Base-by-base conservation (phyloP, 2,888 invertebrate species). In the Sinopyrophorus schimmeli region DNA sequence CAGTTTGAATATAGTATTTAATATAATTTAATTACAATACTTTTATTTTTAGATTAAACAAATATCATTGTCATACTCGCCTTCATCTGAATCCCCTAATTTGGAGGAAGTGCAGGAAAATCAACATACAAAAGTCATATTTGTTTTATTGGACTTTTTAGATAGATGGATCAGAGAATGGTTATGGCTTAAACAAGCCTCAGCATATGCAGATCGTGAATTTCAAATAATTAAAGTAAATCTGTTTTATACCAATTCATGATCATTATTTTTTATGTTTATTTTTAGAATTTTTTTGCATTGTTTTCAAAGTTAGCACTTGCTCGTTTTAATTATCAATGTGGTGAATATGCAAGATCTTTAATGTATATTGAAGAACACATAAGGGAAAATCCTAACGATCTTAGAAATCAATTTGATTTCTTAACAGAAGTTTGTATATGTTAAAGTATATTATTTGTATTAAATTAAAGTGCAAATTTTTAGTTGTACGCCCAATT, bases 401-500 rank as follows among this genome's bases (percentile, higher is more conserved):
- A 76, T 7, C 68, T 83, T 54, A 78, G 82, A 52, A 78, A 81
- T 5, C 81, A 84, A 55, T 69, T 87, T 31, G 78, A 83, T 0
- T 80, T 84, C 55, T 67, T 86, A 18, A 82, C 84, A 0, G 87
- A 72, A 60, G 70, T 71, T 47, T 12, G 12, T 16, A n/a, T 15
- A 6, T n/a, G 6, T 17, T 2, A 27, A 5, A 18, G 68, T 71
- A 42, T 21, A 10, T 23, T 16, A 7, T 14, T 3, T 23, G 9
- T 23, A 14, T 14, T 20, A 12, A 31, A 34, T 11, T 31, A 20
- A 14, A n/a, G n/a, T 20, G 9, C 9, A 23, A 20, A 35, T 17
- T 59, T 62, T 20, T 51, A 91, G 76, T 85, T 96, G 60, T 95
- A 95, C 69, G 88, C 90, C 0, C 80, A 89, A 50, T 71, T 97